Base-by-base conservation (phyloP, 2,797 vertebrate genomes). In the Sardinella longiceps region DNA sequence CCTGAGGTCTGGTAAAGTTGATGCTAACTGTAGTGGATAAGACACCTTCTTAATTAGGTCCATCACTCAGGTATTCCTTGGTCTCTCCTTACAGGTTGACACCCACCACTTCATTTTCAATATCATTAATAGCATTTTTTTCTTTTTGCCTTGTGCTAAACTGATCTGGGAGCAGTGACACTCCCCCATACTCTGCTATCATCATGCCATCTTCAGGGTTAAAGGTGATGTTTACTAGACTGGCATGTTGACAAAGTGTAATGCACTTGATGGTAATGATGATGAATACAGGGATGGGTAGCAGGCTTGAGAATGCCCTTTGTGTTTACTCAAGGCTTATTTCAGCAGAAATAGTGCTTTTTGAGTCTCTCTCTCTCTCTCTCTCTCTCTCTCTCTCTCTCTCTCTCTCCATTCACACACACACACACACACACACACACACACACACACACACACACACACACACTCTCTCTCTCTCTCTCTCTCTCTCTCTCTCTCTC, bases 1-100 rank as follows among this genome's bases (percentile, higher is more conserved):
- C 82, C 86, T 77, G 86, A 91, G 91, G 88, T 91, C 87, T 85
- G 88, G 82, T 88, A 90, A 93, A 91, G 92, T 93, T 92, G 91
- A 91, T 91, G 92, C 90, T 91, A 89, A 88, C 91, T 91, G 92
- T 88, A 84, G 84, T 85, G 90, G 92, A 92, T 90, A 89, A 86
- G 90, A 87, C 88, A 88, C 45, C 70, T 81, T 86, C 74, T 89
- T 95, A 95, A 95, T 95, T 94, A 94, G 92, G 28, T 2, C 90
- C 92, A 95, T 95, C 91, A 91, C 82, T 95, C 94, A 95, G 83
- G 84, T 87, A 60, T 82, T 74, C 82, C 80, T 84, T 70, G 87
- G 0, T 7, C 18, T 39, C 15, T 10, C n/a, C n/a, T 43, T 23
- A 23, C 1, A 43, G 66, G 66, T 6, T 77, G 37, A 77, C 37